Evolutionary conservation across 2,888 invertebrate species (phyloP).

Genomic region (Pomacea canaliculata): DNA sequence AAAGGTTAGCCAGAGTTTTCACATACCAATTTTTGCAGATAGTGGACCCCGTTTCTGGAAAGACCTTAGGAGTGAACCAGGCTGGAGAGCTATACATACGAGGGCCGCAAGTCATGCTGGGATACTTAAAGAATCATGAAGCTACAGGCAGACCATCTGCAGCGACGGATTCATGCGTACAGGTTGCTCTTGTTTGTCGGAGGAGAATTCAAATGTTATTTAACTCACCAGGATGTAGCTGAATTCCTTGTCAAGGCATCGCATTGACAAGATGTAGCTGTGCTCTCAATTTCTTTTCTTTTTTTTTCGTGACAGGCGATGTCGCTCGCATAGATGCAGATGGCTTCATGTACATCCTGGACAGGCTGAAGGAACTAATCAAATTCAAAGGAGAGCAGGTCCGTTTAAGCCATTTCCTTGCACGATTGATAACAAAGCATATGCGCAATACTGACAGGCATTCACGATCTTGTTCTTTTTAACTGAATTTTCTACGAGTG

Average conservation of each 20-base stretch:
- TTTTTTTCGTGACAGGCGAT: not conserved
- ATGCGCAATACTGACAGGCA: too few relatives aligned
- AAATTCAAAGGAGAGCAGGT: conserved; percentile 6
- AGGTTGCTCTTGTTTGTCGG: conserved; percentile 41
- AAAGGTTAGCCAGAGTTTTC: too few relatives aligned
- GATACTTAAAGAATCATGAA: conserved; percentile 81
- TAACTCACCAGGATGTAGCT: too few relatives aligned
- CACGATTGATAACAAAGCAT: too few relatives aligned
- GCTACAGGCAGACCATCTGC: conserved; percentile 78
- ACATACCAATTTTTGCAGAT: conserved; percentile 38
- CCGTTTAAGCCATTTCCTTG: not conserved
- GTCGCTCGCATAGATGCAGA: not conserved
- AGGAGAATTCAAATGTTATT: not conserved
- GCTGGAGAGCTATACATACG: conserved; percentile 88
- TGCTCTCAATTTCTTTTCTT: too few relatives aligned
- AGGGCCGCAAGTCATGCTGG: conserved; percentile 84
- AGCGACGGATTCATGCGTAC: conserved; percentile 82
- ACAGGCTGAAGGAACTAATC: conserved; percentile 7
- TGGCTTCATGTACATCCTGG: not conserved
- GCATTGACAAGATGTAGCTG: too few relatives aligned
- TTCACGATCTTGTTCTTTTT: too few relatives aligned
- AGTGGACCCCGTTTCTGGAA: conserved; percentile 71
- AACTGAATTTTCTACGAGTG: too few relatives aligned
- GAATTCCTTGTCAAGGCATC: too few relatives aligned
- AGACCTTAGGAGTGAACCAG: conserved; percentile 75